Conservation (phyloP, 2,888 invertebrate genomes). For the Hanleya hanleyi region DNA sequence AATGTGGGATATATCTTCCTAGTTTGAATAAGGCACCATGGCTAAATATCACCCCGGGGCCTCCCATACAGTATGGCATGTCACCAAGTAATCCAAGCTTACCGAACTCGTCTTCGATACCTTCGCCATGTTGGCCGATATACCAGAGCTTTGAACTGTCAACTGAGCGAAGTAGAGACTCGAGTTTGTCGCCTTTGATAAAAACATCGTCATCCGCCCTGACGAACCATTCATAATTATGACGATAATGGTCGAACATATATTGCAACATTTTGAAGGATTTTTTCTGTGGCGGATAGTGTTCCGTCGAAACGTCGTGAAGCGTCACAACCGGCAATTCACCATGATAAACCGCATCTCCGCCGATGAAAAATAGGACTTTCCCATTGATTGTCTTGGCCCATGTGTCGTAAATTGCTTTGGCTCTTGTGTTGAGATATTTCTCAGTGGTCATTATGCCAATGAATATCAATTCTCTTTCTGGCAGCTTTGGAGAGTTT, state of each 20-base stretch:
- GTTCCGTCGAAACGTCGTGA: slow-evolving; percentile 90
- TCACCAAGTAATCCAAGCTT: slow-evolving; percentile 80
- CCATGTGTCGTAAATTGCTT: slow-evolving; percentile 95
- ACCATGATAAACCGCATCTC: slow-evolving; percentile 77
- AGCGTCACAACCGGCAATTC: slow-evolving; percentile 82
- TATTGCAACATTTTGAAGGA: slow-evolving; percentile 91
- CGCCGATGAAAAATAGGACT: slow-evolving; percentile 86
- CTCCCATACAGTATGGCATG: slow-evolving; percentile 99
- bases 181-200: slow-evolving; percentile 87
- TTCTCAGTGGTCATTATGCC: too few relatives aligned
- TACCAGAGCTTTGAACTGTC: slow-evolving; percentile 90
- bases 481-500: too few relatives aligned
- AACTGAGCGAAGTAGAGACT: slow-evolving; percentile 86
- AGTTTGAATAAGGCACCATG: slow-evolving; percentile 83
- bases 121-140: slow-evolving; percentile 78
- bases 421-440: slow-evolving; percentile 89
- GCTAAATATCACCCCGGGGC: slow-evolving; percentile 94
- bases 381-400: slow-evolving; percentile 90
- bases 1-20: slow-evolving; percentile 92
- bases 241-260: slow-evolving; percentile 91
- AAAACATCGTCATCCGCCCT: slow-evolving; percentile 98
- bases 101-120: slow-evolving; percentile 84
- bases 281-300: slow-evolving; percentile 98
- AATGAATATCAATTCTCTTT: too few relatives aligned
- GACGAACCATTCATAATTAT: slow-evolving; percentile 95